Evolutionary conservation across 2,797 vertebrate species (phyloP).

Genomic region (Melanotaenia pygmaea): DNA sequence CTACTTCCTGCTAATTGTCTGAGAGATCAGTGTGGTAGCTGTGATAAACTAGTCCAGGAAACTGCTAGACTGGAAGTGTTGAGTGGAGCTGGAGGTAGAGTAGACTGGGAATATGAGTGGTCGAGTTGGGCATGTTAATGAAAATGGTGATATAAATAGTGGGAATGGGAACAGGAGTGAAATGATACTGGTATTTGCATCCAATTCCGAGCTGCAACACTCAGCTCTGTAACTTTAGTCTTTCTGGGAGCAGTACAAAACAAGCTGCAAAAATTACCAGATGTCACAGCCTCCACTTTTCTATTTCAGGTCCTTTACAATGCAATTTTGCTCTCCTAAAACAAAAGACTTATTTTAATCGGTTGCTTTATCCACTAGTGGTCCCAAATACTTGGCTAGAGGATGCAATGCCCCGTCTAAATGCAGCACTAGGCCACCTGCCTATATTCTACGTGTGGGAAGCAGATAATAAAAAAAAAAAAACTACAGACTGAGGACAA

Average conservation of each 20-base stretch:
- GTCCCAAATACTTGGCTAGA: slow-evolving; percentile 23
- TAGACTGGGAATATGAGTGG: slow-evolving; percentile 23
- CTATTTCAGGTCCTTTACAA: slow-evolving; percentile 56
- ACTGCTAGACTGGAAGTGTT: slow-evolving; percentile 31
- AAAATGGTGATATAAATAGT: slow-evolving; percentile 8
- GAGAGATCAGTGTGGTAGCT: slow-evolving; percentile 41
- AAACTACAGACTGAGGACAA: slow-evolving; percentile 1
- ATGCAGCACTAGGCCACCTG: slow-evolving; percentile 57
- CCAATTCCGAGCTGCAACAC: slow-evolving; percentile 15
- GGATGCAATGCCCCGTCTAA: slow-evolving; percentile 41
- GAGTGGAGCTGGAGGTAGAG: slow-evolving; percentile 28
- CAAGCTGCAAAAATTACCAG: slow-evolving; percentile 41
- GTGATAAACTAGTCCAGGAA: slow-evolving; percentile 69
- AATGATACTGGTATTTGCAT: slow-evolving; percentile 18
- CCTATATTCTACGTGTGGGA: slow-evolving; percentile 21
- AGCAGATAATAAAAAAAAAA: slow-evolving; percentile 25
- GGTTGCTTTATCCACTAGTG: slow-evolving; percentile 22
- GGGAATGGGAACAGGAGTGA: slow-evolving; percentile 10
- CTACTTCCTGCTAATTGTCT: slow-evolving; percentile 72
- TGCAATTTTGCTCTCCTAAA: slow-evolving; percentile 67
- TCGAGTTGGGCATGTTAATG: slow-evolving; percentile 17
- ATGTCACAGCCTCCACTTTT: slow-evolving; percentile 55
- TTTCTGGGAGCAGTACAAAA: slow-evolving; percentile 34
- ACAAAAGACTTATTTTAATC: slow-evolving; percentile 61
- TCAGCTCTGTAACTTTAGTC: slow-evolving; percentile 3